Conservation (phyloP, 2,113 vertebrate species). For the Mohoua ochrocephala region DNA sequence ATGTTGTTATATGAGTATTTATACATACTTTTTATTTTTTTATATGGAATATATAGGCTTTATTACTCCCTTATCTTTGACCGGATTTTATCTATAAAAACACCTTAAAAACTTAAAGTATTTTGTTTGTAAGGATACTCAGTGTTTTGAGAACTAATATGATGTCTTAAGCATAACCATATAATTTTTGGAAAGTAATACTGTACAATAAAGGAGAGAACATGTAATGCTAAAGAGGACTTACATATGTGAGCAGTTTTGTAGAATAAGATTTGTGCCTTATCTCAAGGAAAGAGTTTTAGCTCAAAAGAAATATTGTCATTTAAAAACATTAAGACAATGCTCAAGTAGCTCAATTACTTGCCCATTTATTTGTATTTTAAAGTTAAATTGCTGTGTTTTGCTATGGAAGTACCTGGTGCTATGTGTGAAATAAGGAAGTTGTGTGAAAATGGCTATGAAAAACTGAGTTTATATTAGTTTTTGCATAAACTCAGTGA, state of each 20-base stretch:
- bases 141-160: background rate
- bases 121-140: background rate
- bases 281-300: background rate
- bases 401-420: background rate
- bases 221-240: background rate
- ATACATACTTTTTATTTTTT: background rate
- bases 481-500: background rate
- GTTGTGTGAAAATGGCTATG: background rate
- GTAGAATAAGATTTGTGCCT: background rate
- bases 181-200: background rate
- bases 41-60: background rate
- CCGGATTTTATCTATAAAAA: background rate
- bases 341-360: background rate
- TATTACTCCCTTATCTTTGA: background rate
- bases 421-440: background rate
- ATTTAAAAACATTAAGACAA: background rate
- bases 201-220: background rate
- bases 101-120: background rate
- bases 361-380: background rate
- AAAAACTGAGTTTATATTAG: background rate
- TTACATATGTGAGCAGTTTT: accelerated
- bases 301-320: background rate
- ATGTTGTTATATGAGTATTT: background rate
- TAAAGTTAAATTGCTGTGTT: background rate
- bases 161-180: background rate